A percentile compares a stretch with the other conserved stretches of the same genome.
These are phyloP conservation scores for Diadema setosum DNA, from an alignment of 35 echinoderm and acorn worm genomes.

Conservation along the genomic window DNA sequence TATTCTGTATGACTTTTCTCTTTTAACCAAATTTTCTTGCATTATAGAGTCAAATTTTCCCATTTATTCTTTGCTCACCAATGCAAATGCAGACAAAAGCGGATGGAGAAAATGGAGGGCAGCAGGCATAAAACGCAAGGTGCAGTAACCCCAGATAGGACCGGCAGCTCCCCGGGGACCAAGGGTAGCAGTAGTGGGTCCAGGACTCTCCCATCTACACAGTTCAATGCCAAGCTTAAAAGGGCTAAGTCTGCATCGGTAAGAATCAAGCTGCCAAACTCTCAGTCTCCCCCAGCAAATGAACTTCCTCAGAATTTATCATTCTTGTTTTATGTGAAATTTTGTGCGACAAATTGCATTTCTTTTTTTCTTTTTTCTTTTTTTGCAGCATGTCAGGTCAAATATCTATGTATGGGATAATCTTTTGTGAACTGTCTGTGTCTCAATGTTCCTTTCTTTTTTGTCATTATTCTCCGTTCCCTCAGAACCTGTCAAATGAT, in stretches of 20 bases:
- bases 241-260: constrained; percentile 75
- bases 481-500: constrained; percentile 27
- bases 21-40: too few species aligned
- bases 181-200: background rate
- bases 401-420: background rate
- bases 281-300: too few species aligned
- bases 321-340: too few species aligned
- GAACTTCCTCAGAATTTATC: too few species aligned
- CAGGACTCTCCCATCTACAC: background rate
- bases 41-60: too few species aligned
- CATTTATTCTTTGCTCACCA: too few species aligned
- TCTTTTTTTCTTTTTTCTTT: too few species aligned
- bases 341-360: too few species aligned
- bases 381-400: background rate
- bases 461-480: background rate
- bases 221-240: constrained; percentile 54
- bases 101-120: constrained; percentile 39
- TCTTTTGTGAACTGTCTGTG: background rate
- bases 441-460: background rate
- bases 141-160: constrained; percentile 16
- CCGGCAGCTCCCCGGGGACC: background rate
- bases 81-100: constrained; percentile 52
- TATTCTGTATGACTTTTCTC: too few species aligned
- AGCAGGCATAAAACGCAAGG: background rate
- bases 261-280: too few species aligned